Conservation (phyloP, 2,797 vertebrate genomes). For the Melanotaenia pygmaea region DNA sequence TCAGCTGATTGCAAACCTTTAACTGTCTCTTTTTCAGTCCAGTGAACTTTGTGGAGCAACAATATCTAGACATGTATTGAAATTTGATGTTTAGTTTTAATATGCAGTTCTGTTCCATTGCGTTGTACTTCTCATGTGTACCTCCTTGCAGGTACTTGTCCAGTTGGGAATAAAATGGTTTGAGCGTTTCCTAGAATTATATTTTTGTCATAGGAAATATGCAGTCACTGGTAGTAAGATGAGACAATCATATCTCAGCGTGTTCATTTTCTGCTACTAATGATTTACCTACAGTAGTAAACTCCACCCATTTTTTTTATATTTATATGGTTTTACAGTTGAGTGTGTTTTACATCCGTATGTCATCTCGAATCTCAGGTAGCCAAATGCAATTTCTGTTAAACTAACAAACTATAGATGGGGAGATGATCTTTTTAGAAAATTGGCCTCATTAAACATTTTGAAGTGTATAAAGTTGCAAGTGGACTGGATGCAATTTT, state of each 20-base stretch:
- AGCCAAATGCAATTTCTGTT: neutral
- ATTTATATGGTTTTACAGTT: neutral
- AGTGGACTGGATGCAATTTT: neutral
- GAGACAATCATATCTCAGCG: neutral
- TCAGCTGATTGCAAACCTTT: neutral
- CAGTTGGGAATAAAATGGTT: neutral
- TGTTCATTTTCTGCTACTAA: neutral
- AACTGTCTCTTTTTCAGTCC: constrained; percentile 5
- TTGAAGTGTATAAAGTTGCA: neutral
- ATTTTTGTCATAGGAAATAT: neutral
- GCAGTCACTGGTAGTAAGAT: neutral
- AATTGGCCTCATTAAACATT: neutral
- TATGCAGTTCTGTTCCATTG: neutral
- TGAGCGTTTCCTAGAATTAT: neutral
- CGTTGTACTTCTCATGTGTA: neutral
- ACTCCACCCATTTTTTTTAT: neutral
- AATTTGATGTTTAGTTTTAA: neutral
- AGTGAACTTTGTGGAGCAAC: constrained; percentile 25
- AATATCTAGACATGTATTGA: constrained; percentile 3
- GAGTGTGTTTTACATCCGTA: neutral
- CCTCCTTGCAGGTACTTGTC: constrained; percentile 13
- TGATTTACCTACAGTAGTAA: neutral
- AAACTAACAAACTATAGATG: neutral
- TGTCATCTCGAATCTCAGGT: neutral
- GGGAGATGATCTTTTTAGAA: neutral